phyloP scores from a whole-genome alignment of 2,113 vertebrate species.

The Eubucco bourcierii region DNA sequence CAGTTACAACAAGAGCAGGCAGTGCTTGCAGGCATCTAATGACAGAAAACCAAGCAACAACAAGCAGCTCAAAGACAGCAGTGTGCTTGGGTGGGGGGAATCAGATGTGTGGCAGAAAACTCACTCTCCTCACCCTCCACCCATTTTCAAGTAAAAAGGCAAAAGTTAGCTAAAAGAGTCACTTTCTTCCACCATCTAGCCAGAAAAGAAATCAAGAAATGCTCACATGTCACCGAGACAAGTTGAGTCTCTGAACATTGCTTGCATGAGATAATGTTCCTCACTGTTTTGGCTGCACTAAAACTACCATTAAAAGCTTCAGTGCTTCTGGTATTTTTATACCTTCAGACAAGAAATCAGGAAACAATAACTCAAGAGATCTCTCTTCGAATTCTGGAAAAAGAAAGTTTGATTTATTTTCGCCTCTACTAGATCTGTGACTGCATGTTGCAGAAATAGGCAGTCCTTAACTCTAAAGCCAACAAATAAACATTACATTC shows the following conservation, averaged over 20 bases:
- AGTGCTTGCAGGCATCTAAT: background rate
- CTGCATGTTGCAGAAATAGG: background rate
- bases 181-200: background rate
- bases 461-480: background rate
- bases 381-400: background rate
- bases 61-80: background rate
- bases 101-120: background rate
- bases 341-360: background rate
- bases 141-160: background rate
- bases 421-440: background rate
- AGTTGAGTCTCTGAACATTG: background rate
- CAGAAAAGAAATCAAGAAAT: background rate
- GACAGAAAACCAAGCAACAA: background rate
- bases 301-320: background rate
- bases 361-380: background rate
- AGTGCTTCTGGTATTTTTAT: background rate
- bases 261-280: background rate
- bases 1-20: background rate
- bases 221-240: background rate
- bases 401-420: background rate
- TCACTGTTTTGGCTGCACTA: background rate
- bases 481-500: background rate
- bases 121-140: background rate
- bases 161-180: rapidly evolving
- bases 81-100: background rate